Evolutionary conservation across 2,888 invertebrate genomes (phyloP).

Genomic region (Smittia aterrima): DNA sequence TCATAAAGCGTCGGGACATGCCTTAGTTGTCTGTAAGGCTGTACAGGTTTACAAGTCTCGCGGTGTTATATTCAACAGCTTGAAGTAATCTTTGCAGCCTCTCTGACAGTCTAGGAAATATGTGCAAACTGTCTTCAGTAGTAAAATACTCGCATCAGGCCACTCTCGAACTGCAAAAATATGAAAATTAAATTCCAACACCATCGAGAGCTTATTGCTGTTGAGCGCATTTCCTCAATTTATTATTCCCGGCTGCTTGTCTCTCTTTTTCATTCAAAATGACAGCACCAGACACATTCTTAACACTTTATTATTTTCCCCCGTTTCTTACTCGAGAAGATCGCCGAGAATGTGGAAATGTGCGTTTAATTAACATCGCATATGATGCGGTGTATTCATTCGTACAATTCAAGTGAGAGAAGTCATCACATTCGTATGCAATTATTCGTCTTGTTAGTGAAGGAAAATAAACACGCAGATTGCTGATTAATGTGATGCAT

Average conservation of each 20-base stretch:
- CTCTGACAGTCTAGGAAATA: too few relatives aligned
- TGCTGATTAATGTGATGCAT: constrained; percentile 2
- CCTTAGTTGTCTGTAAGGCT: too few relatives aligned
- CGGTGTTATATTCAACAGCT: too few relatives aligned
- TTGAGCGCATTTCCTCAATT: constrained; percentile 36
- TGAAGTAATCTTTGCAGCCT: too few relatives aligned
- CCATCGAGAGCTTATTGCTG: neutral
- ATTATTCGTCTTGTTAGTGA: constrained; percentile 33
- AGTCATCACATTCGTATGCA: constrained; percentile 31
- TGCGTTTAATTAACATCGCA: constrained; percentile 2
- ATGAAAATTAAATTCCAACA: constrained; percentile 14
- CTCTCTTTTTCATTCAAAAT: constrained; percentile 29
- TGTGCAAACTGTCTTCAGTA: too few relatives aligned
- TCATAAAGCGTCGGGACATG: neutral
- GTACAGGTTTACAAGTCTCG: too few relatives aligned
- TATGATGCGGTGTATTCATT: neutral
- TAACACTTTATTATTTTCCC: constrained; percentile 35
- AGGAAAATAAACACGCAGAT: constrained; percentile 26
- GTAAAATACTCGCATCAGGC: neutral
- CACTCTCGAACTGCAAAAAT: neutral
- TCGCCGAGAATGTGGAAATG: neutral
- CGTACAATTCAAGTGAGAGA: neutral
- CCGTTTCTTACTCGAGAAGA: neutral
- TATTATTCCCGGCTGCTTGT: constrained; percentile 33
- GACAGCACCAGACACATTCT: constrained; percentile 33